These are phyloP conservation scores for Oreochromis mossambicus DNA, from an alignment of 2,797 vertebrate species.

Conservation along the genomic window DNA sequence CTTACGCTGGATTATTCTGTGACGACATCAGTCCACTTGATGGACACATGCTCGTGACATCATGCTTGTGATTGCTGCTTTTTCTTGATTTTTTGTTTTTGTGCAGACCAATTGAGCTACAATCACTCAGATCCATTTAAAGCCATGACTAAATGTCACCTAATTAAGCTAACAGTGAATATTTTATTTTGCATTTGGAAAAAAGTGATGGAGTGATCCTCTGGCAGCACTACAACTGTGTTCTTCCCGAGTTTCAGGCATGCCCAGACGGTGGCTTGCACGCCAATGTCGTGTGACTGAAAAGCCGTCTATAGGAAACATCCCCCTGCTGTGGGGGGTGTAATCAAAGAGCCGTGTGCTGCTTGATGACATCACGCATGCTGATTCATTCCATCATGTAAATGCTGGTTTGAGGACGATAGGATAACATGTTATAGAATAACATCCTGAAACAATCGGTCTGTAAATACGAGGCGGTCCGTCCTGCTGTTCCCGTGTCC, in stretches of 20 bases:
- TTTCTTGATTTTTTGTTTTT: not conserved
- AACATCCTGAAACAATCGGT: not conserved
- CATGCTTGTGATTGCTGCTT: not conserved
- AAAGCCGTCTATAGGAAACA: not conserved
- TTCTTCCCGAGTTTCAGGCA: not conserved
- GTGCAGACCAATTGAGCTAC: not conserved
- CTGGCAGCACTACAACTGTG: not conserved
- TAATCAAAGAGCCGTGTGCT: not conserved
- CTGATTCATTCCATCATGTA: not conserved
- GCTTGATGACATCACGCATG: not conserved
- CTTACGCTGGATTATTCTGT: not conserved
- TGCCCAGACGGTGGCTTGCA: not conserved
- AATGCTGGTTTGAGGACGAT: not conserved
- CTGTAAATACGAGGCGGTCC: not conserved
- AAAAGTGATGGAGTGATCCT: not conserved
- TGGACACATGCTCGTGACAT: not conserved
- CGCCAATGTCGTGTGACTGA: not conserved
- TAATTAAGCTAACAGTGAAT: not conserved
- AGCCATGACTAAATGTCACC: not conserved
- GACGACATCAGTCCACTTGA: not conserved
- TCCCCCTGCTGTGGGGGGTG: not conserved
- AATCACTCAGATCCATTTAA: not conserved
- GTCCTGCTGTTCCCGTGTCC: conserved; percentile 24
- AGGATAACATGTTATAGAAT: not conserved
- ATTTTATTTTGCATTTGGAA: not conserved